Base-by-base conservation (phyloP, 2,888 invertebrate species). In the Charanyca ferruginea region DNA sequence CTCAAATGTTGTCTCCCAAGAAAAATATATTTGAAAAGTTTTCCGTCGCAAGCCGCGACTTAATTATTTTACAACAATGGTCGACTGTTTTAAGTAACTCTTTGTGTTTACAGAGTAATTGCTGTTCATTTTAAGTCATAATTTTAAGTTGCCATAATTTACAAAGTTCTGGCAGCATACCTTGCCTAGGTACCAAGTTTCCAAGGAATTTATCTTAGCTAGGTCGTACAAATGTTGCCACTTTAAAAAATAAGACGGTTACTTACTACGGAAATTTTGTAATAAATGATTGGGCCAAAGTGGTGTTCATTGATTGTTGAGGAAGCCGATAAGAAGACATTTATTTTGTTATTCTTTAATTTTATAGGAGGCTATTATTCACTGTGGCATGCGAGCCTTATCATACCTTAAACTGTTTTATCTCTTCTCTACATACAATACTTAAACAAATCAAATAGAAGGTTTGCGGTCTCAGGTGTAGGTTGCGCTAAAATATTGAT, bases 11-110 rank as follows among this genome's bases (percentile, higher is more conserved):
- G 49, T 76, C 77, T 25, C 13, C 9, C 23, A 57, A 52, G 55
- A 65, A 68, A 69, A 69, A 73, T 80, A 73, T 67, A 77, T 67
- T 66, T 48, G 45, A 49, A 66, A 80, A 82, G 35, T 77, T 82
- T 32, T 6, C 45, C 48, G 47, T 45, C 32, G 35, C 52, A 62
- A 69, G 61, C 53, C n/a, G 23, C 20, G 52, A 66, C 66, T 73
- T 80, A 80, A 80, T 82, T 82, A 77, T 59, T 63, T 73, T 67
- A 65, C 63, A 66, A 81, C 74, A 74, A 78, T 79, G 66, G 70
- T 61, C 45, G 47, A 42, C 42, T 61, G 67, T 73, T 64, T 62
- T 68, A 71, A 71, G 51, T 66, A 62, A 76, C 66, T 76, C 68
- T 71, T 79, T 80, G 73, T 80, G 71, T 80, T 71, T 73, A 73